A percentile compares a stretch with the other conserved stretches of the same genome.
Conservation (phyloP, 2,888 invertebrate genomes). For the Phaonia tiefii region DNA sequence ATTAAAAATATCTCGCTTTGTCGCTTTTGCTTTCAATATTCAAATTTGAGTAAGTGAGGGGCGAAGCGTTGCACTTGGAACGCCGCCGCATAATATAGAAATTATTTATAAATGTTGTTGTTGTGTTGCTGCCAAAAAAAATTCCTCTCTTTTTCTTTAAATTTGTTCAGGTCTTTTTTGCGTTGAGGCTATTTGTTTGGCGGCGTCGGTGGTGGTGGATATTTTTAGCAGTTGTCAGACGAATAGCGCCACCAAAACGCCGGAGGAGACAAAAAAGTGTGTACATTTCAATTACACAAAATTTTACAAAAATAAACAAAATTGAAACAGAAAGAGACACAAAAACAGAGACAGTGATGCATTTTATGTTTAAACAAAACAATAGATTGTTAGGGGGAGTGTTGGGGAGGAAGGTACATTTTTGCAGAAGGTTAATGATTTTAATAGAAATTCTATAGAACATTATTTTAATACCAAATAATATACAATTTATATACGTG, state of each 20-base stretch:
- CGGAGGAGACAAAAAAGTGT: constrained; percentile 25
- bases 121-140: constrained; percentile 57
- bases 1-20: too few species aligned
- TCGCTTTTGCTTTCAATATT: constrained; percentile 37
- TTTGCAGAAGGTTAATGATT: neutral
- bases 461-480: constrained; percentile 4
- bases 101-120: constrained; percentile 38
- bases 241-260: constrained; percentile 23
- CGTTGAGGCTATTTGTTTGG: constrained; percentile 49
- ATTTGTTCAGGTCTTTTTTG: constrained; percentile 29
- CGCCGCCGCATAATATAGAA: neutral
- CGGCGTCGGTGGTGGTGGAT: neutral
- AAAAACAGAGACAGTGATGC: constrained; percentile 16
- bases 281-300: constrained; percentile 26
- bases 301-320: constrained; percentile 15
- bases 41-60: neutral
- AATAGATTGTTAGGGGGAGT: constrained; percentile 17
- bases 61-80: too few species aligned
- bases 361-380: constrained; percentile 13
- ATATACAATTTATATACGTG: neutral
- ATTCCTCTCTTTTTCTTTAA: neutral
- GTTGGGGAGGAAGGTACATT: neutral
- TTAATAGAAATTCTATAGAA: constrained; percentile 27
- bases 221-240: constrained; percentile 32
- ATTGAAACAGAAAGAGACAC: constrained; percentile 7